Conservation (phyloP, 2,888 invertebrate species). For the Lysandra coridon region DNA sequence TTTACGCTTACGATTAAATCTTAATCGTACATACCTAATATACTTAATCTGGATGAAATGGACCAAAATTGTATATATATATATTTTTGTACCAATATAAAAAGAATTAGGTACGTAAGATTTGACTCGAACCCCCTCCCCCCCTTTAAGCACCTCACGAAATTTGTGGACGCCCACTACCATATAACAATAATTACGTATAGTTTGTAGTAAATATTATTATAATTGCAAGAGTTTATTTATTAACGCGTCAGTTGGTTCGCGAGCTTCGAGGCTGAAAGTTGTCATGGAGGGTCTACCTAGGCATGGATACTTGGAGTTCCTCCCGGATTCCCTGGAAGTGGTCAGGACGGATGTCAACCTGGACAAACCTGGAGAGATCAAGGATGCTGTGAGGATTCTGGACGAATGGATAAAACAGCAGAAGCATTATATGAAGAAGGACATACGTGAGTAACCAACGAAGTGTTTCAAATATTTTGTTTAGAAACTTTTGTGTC, state of each 20-base stretch:
- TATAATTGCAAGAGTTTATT: neutral
- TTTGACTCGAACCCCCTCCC: no score
- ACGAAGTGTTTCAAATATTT: no score
- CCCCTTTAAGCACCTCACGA: no score
- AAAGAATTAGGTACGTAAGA: no score
- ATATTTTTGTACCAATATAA: no score
- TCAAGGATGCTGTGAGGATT: neutral
- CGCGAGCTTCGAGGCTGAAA: neutral
- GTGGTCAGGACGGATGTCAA: constrained; percentile 1
- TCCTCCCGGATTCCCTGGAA: constrained; percentile 10
- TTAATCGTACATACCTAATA: no score
- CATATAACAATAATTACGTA: no score
- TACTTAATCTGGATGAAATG: no score
- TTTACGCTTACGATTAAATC: no score
- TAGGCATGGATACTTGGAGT: neutral
- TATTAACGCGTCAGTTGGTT: neutral
- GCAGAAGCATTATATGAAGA: constrained; percentile 3
- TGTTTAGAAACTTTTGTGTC: no score
- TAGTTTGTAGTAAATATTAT: neutral
- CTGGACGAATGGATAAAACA: constrained; percentile 11
- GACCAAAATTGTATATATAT: no score
- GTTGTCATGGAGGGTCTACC: constrained; percentile 6
- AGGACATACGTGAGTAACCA: neutral
- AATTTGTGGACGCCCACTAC: no score
- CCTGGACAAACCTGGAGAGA: constrained; percentile 9